phyloP scores from a whole-genome alignment of 2,113 vertebrate species.

The Bubo blakistoni region DNA sequence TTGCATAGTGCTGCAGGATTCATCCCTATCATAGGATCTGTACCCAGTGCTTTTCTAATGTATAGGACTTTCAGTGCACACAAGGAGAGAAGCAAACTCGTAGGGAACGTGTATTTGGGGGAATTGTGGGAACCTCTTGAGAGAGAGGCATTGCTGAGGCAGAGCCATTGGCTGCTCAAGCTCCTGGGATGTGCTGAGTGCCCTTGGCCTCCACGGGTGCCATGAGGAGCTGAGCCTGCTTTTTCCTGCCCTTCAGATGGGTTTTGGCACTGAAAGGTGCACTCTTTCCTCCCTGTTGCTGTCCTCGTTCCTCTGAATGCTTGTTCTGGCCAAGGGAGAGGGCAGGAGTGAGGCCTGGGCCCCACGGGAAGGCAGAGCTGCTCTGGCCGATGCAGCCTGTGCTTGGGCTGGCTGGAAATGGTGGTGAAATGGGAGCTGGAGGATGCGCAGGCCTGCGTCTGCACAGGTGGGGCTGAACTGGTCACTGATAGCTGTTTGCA shows the following conservation, averaged over 20 bases:
- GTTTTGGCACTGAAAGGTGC: background rate
- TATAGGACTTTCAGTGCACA: background rate
- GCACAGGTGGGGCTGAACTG: background rate
- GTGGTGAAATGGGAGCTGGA: background rate
- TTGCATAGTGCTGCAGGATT: background rate
- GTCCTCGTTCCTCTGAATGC: background rate
- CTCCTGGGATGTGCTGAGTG: background rate
- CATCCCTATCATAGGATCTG: background rate
- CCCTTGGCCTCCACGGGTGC: background rate
- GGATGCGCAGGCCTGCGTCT: background rate
- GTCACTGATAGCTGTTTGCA: background rate
- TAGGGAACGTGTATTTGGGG: background rate
- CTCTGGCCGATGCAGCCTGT: background rate
- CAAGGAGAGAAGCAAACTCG: background rate
- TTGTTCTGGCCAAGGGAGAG: background rate
- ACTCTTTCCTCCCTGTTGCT: background rate
- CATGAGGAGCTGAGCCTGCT: background rate
- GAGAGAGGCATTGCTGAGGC: background rate
- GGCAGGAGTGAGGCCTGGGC: background rate
- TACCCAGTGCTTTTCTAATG: background rate
- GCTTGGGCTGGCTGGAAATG: background rate
- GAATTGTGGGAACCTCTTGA: background rate
- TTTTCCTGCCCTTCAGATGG: background rate
- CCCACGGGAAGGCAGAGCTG: background rate
- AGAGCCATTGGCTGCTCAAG: background rate